Conservation (phyloP, 1,140 invertebrate genomes). For the Drosophila rufa region DNA sequence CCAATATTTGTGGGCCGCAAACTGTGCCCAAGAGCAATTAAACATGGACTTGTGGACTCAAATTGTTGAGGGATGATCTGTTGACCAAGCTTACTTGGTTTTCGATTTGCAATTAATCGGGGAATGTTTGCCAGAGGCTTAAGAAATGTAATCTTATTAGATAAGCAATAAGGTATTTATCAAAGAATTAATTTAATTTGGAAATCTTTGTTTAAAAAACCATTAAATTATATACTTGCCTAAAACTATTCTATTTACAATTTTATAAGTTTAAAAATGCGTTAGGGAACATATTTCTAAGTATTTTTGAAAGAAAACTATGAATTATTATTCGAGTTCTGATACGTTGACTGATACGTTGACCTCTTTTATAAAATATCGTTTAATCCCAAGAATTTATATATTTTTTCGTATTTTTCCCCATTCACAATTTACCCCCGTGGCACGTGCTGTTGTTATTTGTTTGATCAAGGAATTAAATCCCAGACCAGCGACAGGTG, state of each 20-base stretch:
- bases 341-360: neutral
- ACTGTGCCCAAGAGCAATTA: conserved; percentile 4
- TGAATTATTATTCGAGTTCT: neutral
- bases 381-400: neutral
- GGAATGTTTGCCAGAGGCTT: neutral
- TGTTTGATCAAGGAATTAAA: conserved; percentile 48
- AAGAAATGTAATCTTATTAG: neutral
- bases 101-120: conserved; percentile 51
- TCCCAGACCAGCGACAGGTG: conserved; percentile 37
- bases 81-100: neutral
- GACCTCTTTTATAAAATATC: neutral
- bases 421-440: neutral
- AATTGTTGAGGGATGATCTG: neutral
- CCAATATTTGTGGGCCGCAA: conserved; percentile 11
- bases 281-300: no score
- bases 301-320: no score
- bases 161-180: neutral
- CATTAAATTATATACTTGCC: no score
- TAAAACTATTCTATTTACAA: no score
- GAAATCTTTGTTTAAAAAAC: no score
- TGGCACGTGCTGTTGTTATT: conserved; percentile 30
- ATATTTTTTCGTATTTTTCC: neutral
- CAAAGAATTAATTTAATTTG: no score
- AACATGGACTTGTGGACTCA: neutral
- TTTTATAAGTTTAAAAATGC: neutral